These are phyloP conservation scores for Nothoprocta pentlandii DNA, from an alignment of 2,113 vertebrate genomes.

Conservation along the genomic window DNA sequence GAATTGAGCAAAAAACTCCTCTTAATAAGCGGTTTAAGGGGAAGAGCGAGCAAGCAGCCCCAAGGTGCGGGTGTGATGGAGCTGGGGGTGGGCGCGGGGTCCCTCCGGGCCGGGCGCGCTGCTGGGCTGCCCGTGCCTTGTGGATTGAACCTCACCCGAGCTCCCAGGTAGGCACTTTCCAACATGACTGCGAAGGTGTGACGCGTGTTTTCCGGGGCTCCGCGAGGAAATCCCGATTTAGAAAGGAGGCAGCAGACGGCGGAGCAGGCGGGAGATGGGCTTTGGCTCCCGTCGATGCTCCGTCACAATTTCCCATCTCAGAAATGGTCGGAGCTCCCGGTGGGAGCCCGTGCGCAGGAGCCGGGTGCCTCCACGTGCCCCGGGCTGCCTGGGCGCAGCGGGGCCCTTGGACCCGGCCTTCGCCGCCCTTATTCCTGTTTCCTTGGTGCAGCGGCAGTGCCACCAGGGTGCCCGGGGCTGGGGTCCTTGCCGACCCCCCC, in stretches of 20 bases:
- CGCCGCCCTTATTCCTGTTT: no score
- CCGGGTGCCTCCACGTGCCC: no score
- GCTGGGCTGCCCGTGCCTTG: conserved; percentile 40
- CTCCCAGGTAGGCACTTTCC: background rate
- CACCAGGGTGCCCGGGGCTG: no score
- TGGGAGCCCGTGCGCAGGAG: no score
- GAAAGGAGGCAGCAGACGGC: background rate
- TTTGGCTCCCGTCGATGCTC: background rate
- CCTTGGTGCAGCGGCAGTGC: no score
- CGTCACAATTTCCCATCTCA: background rate
- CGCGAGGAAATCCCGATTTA: background rate
- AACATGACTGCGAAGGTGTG: background rate
- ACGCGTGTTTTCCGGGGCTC: background rate
- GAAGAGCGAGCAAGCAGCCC: no score
- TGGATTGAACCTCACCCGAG: background rate
- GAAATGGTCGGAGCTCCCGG: no score
- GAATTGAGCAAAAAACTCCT: background rate
- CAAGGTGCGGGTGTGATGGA: no score
- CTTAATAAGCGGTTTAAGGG: background rate
- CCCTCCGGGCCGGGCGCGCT: background rate
- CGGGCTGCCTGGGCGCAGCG: no score
- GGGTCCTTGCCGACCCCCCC: no score
- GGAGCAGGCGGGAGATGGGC: background rate
- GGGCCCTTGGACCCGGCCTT: no score
- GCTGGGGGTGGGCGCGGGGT: no score